Evolutionary conservation across 2,113 vertebrate genomes (phyloP).

Genomic region (Tichodroma muraria): DNA sequence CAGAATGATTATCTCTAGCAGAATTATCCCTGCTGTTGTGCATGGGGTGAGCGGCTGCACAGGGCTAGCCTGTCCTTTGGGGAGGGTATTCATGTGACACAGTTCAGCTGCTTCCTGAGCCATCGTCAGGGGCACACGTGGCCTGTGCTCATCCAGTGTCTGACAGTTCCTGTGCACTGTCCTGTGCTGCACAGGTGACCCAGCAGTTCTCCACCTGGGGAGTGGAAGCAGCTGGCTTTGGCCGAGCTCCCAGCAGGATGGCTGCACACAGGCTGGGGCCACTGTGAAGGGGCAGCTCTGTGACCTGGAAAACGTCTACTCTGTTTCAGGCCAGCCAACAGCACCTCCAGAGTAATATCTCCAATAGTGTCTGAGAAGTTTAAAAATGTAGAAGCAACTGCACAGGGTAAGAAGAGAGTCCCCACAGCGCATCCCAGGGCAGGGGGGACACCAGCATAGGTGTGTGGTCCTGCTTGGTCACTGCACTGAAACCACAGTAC

Average conservation of each 20-base stretch:
- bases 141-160: not conserved
- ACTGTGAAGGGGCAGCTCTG: not conserved
- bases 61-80: not conserved
- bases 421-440: fast-evolving
- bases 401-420: not conserved
- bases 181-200: not conserved
- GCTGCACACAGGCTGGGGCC: too few relatives aligned
- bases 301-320: not conserved
- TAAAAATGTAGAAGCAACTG: not conserved
- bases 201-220: not conserved
- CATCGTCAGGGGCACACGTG: not conserved
- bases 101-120: not conserved
- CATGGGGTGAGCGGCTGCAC: not conserved
- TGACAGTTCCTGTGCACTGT: not conserved
- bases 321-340: not conserved
- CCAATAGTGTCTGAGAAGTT: not conserved
- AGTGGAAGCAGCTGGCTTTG: not conserved
- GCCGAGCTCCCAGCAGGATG: not conserved
- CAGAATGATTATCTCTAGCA: not conserved
- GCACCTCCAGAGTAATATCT: not conserved
- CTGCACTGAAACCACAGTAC: not conserved
- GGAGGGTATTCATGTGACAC: not conserved
- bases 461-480: fast-evolving
- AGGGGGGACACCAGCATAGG: not conserved
- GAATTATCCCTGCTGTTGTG: too few relatives aligned